These are phyloP conservation scores for Ctenosaura bakeri DNA, from an alignment of 2,797 vertebrate genomes.

Conservation along the genomic window DNA sequence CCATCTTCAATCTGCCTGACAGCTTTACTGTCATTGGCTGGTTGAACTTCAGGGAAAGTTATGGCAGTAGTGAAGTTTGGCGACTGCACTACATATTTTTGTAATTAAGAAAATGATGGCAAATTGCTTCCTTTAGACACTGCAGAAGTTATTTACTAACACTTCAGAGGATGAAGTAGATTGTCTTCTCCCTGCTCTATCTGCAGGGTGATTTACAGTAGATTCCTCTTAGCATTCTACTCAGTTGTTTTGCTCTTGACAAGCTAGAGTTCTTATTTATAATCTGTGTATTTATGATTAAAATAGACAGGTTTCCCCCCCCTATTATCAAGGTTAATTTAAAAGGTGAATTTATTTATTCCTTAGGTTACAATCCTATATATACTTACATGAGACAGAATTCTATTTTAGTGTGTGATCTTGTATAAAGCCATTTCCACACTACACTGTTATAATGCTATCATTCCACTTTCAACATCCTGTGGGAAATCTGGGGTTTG, in stretches of 20 bases:
- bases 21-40: slow-evolving; percentile 73
- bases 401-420: not conserved
- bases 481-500: too few relatives aligned
- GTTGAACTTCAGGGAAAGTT: slow-evolving; percentile 73
- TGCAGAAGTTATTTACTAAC: slow-evolving; percentile 71
- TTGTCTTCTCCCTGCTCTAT: slow-evolving; percentile 44
- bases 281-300: slow-evolving; percentile 59
- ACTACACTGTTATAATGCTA: too few relatives aligned
- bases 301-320: slow-evolving; percentile 44
- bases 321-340: slow-evolving; percentile 51
- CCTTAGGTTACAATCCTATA: not conserved
- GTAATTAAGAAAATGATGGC: slow-evolving; percentile 69
- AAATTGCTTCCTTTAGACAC: slow-evolving; percentile 50
- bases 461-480: too few relatives aligned
- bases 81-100: slow-evolving; percentile 71
- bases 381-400: too few relatives aligned
- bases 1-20: slow-evolving; percentile 67
- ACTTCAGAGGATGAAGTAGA: slow-evolving; percentile 48
- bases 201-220: slow-evolving; percentile 60
- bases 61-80: slow-evolving; percentile 71
- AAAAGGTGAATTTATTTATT: slow-evolving; percentile 14
- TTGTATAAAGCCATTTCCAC: not conserved
- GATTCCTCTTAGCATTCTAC: slow-evolving; percentile 35
- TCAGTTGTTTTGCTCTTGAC: slow-evolving; percentile 8
- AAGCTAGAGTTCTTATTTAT: slow-evolving; percentile 41